Evolutionary conservation across 1,140 invertebrate species (phyloP), one percentile per base, ranked within the genome.

Genomic region (Xylocopa sonorina): DNA sequence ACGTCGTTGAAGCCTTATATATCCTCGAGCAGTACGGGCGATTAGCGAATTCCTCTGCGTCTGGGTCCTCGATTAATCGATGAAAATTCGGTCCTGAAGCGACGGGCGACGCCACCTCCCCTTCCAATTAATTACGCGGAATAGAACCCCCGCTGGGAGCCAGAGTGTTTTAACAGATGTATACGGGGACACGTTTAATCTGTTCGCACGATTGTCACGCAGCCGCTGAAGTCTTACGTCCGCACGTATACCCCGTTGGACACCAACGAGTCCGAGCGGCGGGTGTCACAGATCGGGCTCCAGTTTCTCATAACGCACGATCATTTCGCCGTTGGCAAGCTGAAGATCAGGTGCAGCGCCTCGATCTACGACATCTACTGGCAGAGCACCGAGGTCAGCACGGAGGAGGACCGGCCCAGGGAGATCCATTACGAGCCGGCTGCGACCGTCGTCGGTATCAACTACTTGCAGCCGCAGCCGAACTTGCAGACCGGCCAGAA

Each of bases 271-370:
- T 85, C 89, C 0, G 89, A 90, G 43, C 86, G 88, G 77, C 90
- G 91, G 48, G 60, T 88, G n/a, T 88, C 93, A 10, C 83, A 88
- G 63, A 88, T 90, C 60, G 89, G 93, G n/a, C 92, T 95, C 46
- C 93, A 94, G 69, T 94, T 95, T 84, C 90, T 93, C 7, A 91
- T 95, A 18, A 93, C 90, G 27, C 87, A 90, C 72, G 91, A 94
- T 10, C 94, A 95, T 87, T 95, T 95, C 78, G 84, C 90, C 2
- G 91, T 88, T 46, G 94, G 94, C 24, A 94, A 94, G 81, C 84
- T 95, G 1, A 95, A 95, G 92, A 93, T 95, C 66, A 92, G 94
- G 18, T 95, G 95, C 83, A 94, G 94, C 53, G 95, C 95, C 1
- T 94, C 93, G 48, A 94, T 95, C 82, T 94, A 95, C 88, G 93